Percentiles rank a stretch among this genome's conserved stretches.
phyloP scores from a whole-genome alignment of 2,113 vertebrate species.

The Paramisgurnus dabryanus region DNA sequence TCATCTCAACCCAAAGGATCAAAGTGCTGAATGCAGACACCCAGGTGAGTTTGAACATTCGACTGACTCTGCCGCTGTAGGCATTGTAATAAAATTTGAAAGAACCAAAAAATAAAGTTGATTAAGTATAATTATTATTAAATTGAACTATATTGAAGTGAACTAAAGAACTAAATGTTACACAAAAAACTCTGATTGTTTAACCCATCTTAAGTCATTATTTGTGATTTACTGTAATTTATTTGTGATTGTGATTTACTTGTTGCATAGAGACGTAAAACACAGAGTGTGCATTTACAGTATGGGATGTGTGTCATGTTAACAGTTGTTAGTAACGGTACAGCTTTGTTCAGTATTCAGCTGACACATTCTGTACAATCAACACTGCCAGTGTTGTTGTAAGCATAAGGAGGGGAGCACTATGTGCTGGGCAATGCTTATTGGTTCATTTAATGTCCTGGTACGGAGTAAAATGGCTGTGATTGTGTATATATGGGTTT shows the following conservation, averaged over 20 bases:
- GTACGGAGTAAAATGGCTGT: neutral
- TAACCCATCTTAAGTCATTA: no score
- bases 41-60: conserved; percentile 72
- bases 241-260: no score
- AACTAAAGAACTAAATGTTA: neutral
- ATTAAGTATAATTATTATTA: neutral
- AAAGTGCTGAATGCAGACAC: conserved; percentile 88
- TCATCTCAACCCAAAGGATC: conserved; percentile 89
- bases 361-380: neutral
- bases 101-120: neutral
- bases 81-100: neutral
- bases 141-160: neutral
- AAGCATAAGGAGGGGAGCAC: neutral
- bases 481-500: conserved; percentile 8
- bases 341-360: conserved; percentile 8
- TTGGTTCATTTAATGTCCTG: conserved; percentile 5
- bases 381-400: neutral
- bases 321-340: neutral
- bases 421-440: neutral
- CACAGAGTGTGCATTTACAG: neutral
- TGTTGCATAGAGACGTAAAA: conserved; percentile 5
- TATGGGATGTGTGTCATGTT: neutral
- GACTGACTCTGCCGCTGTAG: neutral
- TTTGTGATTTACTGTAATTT: no score
- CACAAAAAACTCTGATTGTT: neutral